phyloP scores from a whole-genome alignment of 2,888 invertebrate genomes.

The Nomada fucata region DNA sequence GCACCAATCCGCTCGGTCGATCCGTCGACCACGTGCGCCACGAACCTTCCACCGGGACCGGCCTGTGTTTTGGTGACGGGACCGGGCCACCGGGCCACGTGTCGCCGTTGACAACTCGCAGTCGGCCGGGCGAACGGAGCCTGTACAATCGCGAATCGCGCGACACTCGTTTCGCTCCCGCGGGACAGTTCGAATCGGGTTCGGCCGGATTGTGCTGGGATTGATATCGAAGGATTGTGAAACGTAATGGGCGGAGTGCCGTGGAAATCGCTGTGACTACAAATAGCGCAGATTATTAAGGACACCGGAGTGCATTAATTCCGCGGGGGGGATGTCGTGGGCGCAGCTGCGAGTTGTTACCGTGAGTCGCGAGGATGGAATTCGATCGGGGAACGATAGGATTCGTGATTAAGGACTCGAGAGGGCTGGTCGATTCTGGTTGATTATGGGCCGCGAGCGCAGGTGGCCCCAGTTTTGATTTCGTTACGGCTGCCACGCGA shows the following conservation, averaged over 20 bases:
- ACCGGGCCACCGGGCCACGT: slow-evolving; percentile 24
- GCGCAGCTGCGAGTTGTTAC: background rate
- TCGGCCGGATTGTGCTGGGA: background rate
- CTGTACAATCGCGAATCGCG: background rate
- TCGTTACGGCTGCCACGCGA: background rate
- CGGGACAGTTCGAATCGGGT: background rate
- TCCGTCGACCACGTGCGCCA: slow-evolving; percentile 73
- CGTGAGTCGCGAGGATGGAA: background rate
- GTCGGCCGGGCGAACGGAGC: background rate
- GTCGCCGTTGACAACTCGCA: background rate
- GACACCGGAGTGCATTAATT: background rate
- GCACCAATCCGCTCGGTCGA: slow-evolving; percentile 74
- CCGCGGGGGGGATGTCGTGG: background rate
- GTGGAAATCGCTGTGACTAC: background rate
- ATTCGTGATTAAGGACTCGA: slow-evolving; percentile 1
- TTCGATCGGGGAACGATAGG: slow-evolving; percentile 8
- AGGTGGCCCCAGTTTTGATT: background rate
- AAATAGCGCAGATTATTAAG: background rate
- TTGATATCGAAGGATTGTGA: no score
- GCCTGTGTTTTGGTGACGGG: slow-evolving; percentile 39
- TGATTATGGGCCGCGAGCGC: background rate
- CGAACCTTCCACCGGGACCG: slow-evolving; percentile 34
- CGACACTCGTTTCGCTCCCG: background rate
- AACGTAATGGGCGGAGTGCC: background rate
- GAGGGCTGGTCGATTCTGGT: background rate